Percentiles rank a stretch among this genome's conserved stretches.
Evolutionary conservation across 2,113 vertebrate genomes (phyloP).

Genomic region (Chionodraco myersi): DNA sequence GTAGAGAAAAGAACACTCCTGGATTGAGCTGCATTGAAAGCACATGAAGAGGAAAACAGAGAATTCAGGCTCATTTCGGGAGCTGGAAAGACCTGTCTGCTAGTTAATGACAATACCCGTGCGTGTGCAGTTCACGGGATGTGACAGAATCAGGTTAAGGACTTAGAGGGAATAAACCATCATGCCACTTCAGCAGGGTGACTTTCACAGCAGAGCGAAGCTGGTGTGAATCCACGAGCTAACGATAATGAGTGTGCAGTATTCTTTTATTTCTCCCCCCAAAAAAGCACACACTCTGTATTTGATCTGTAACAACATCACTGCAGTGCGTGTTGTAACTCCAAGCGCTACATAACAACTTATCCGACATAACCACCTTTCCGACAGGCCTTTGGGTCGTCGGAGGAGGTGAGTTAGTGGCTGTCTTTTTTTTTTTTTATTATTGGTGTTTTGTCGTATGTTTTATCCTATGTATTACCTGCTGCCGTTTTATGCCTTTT

Average conservation of each 20-base stretch:
- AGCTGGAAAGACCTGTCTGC: slow-evolving; percentile 40
- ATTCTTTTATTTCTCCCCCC: slow-evolving; percentile 1
- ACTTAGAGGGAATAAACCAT: slow-evolving; percentile 68
- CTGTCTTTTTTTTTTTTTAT: too few relatives aligned
- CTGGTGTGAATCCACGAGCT: slow-evolving; percentile 51
- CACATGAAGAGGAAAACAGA: slow-evolving; percentile 42
- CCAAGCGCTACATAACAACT: slow-evolving; percentile 40
- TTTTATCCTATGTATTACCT: too few relatives aligned
- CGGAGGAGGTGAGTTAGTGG: too few relatives aligned
- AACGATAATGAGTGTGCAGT: slow-evolving; percentile 28
- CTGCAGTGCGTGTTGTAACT: slow-evolving; percentile 14
- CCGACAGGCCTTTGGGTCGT: too few relatives aligned
- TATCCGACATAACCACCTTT: too few relatives aligned
- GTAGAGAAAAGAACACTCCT: not conserved
- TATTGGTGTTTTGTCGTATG: too few relatives aligned
- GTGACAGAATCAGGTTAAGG: slow-evolving; percentile 79
- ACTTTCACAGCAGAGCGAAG: slow-evolving; percentile 56
- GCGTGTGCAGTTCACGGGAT: slow-evolving; percentile 39
- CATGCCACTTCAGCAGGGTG: slow-evolving; percentile 56
- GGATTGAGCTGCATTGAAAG: slow-evolving; percentile 37
- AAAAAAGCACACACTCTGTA: slow-evolving; percentile 9
- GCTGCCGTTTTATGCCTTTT: too few relatives aligned
- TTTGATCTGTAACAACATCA: slow-evolving; percentile 24
- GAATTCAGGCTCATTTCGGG: slow-evolving; percentile 51
- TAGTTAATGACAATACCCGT: slow-evolving; percentile 55